Evolutionary conservation across 2,797 vertebrate species (phyloP).

Genomic region (Hypotaenidia philippensis): DNA sequence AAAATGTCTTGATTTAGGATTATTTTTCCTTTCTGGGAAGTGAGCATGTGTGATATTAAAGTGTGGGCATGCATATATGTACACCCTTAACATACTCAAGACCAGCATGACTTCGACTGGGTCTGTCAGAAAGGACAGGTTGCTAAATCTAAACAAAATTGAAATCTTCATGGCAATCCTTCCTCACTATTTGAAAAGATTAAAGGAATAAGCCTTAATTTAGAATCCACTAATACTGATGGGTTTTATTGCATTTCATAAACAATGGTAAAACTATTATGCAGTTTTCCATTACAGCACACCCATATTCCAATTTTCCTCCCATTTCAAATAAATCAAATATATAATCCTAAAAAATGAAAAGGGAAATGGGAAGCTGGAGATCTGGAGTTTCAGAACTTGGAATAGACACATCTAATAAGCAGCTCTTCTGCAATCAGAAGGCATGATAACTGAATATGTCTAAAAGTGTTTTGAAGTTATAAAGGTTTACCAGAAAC

Average conservation of each 20-base stretch:
- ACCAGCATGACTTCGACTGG: not conserved
- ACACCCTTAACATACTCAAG: not conserved
- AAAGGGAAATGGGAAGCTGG: not conserved
- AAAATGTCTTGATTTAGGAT: slow-evolving; percentile 29
- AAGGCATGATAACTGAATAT: not conserved
- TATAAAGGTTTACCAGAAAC: not conserved
- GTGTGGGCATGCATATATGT: fast-evolving
- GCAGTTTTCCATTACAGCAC: not conserved
- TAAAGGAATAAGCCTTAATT: not conserved
- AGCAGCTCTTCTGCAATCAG: not conserved
- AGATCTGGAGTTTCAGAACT: not conserved
- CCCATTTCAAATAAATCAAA: not conserved
- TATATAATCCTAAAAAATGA: not conserved
- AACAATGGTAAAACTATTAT: not conserved
- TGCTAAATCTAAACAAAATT: not conserved
- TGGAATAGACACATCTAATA: not conserved
- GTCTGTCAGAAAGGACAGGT: not conserved
- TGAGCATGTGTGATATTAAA: not conserved
- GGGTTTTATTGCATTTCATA: not conserved
- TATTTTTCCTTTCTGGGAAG: not conserved
- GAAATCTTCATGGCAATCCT: not conserved
- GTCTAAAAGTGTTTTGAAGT: not conserved
- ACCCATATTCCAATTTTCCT: not conserved
- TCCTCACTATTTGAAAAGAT: not conserved
- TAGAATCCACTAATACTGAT: not conserved